phyloP scores from a whole-genome alignment of 2,888 invertebrate genomes.

The Silvanus unidentatus region DNA sequence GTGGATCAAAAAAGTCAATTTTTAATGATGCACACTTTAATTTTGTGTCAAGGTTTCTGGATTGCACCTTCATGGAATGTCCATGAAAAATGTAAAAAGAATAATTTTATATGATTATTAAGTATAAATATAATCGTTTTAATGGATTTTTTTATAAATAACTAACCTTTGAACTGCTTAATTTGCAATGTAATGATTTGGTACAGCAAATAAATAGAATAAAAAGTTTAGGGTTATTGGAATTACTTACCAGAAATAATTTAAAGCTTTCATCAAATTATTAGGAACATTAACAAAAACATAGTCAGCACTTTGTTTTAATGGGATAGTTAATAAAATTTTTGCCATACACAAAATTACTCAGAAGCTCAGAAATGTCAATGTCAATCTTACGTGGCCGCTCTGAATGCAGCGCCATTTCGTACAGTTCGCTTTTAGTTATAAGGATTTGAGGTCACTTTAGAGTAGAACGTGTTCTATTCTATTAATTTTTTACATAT shows the following conservation, averaged over 20 bases:
- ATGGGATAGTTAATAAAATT: neutral
- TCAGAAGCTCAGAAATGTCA: slow-evolving; percentile 31
- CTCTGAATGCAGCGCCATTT: slow-evolving; percentile 22
- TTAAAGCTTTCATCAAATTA: neutral
- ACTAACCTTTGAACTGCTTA: neutral
- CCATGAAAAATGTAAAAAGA: neutral
- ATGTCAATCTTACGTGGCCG: slow-evolving; percentile 44
- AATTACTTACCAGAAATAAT: neutral
- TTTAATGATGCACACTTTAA: neutral
- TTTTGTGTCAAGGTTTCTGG: no score
- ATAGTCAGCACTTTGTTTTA: neutral
- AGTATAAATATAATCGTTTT: neutral
- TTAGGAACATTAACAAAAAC: neutral
- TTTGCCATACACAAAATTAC: slow-evolving; percentile 1
- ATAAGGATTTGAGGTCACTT: no score
- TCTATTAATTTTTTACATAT: no score
- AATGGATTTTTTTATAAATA: neutral
- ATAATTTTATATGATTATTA: neutral
- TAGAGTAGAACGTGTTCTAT: no score
- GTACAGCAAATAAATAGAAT: neutral
- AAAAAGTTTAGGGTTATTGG: no score
- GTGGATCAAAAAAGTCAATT: neutral
- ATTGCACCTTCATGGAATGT: no score
- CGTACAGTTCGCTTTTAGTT: no score
- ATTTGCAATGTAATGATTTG: neutral